Evolutionary conservation across 2,888 invertebrate species (phyloP), one percentile per base, ranked within the genome.

Genomic region (Silvanus unidentatus): DNA sequence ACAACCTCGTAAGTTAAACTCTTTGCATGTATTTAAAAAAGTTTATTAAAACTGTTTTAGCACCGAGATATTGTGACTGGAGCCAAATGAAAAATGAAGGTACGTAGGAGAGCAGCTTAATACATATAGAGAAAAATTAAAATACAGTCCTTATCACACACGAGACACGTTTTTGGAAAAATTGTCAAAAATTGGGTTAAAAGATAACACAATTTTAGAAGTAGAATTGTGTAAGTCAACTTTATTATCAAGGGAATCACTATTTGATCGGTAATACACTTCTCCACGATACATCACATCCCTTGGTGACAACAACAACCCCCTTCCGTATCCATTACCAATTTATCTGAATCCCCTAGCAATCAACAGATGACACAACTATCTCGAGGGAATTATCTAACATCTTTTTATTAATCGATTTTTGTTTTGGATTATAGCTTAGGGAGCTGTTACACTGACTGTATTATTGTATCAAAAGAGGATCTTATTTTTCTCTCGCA

Each of bases 391-490:
- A 63, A 62, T 65, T 63, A 63, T 55, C 60, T 59, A 65, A 64
- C 66, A 64, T 64, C 64, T 66, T 65, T 65, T 67, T 67, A 67
- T 67, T 67, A 67, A 67, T 67, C 67, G 67, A 67, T 67, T 65
- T 62, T 41, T 60, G 60, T 55, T 55, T 53, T 46, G 52, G 59
- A 65, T 64, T 65, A 58, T 58, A 55, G 65, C 61, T 56, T 45
- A 42, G 67, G 63, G 67, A 57, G 61, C 54, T 58, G 59, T 63
- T 63, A 52, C 22, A 22, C 22, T 22, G 22, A 22, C 52, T 54
- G 51, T 58, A 52, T 52, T 61, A 57, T 56, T 53, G 59, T 60
- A 59, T 63, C 54, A 48, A 52, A 52, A 46, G 43, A 37, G 16
- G 37, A 37, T 37, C 15, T 37, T 49, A 47, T 48, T 55, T 50